Conservation (phyloP, 2,797 vertebrate genomes). For the Arremon aurantiirostris region DNA sequence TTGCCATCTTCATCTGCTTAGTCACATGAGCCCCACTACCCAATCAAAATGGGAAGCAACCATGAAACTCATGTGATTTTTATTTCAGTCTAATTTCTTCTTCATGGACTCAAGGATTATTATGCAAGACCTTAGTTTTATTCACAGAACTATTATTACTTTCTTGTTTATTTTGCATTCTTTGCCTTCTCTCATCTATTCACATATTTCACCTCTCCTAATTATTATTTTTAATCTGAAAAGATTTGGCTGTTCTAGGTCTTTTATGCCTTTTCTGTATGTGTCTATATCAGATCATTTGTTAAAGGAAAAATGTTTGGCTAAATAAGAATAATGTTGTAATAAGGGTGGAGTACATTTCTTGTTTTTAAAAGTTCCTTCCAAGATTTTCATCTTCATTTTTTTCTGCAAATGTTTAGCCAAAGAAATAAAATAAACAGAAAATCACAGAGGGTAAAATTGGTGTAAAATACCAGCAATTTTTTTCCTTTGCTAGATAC, state of each 20-base stretch:
- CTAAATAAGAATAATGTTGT: conserved; percentile 61
- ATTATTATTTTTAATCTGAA: neutral
- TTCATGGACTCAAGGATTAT: neutral
- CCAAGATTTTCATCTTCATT: conserved; percentile 63
- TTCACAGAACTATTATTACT: neutral
- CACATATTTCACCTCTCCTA: neutral
- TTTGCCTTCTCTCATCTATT: neutral
- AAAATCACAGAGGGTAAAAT: conserved; percentile 18
- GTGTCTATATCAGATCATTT: conserved; percentile 39
- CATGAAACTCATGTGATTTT: neutral
- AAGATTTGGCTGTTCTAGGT: neutral
- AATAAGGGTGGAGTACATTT: conserved; percentile 61
- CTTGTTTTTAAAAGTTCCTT: conserved; percentile 60
- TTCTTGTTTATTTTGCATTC: neutral
- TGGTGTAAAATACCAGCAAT: conserved; percentile 15
- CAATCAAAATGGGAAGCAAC: neutral
- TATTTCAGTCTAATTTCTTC: neutral
- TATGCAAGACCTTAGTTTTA: neutral
- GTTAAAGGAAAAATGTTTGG: conserved; percentile 46
- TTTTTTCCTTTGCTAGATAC: neutral
- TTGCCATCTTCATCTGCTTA: neutral
- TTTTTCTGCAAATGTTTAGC: conserved; percentile 63
- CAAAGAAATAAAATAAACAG: conserved; percentile 65
- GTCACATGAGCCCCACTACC: neutral
- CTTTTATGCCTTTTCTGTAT: conserved; percentile 28